Base-by-base conservation (phyloP, 2,888 invertebrate genomes). In the Euproctis similis region DNA sequence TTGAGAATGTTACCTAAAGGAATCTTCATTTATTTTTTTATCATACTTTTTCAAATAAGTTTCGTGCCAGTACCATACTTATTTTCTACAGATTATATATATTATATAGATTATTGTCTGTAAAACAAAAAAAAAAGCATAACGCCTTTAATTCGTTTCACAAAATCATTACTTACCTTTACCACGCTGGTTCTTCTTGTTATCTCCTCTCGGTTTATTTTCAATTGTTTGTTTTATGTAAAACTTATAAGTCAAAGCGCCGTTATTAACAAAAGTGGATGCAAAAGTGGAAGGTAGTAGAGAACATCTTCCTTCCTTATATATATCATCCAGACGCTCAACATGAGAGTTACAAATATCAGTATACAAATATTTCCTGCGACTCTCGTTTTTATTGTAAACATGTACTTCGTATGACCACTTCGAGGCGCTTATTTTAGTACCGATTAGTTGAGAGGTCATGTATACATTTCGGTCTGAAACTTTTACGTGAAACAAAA, bases 361-460 rank as follows among this genome's bases (percentile, higher is more conserved):
- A 0, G 27, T 25, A 24, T 50, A 71, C 1, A 40, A 38, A 23
- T 46, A 73, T 29, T 75, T 77, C 17, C 71, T 63, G 1, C 63
- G 56, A 0, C 63, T 63, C 13, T 69, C 46, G 0, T 41, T 47
- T 44, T 81, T 80, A 23, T 77, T 68, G 35, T 66, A 82, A 1
- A 81, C 32, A 4, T 78, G 70, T 1, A 81, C 38, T 34, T 78
- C 72, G 29, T 75, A 81, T 0, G 30, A 39, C 81, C 81, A 82
- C 39, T 75, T 77, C 0, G 40, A 28, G 0, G 80, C 77, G 34
- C 70, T 69, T 1, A 46, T 17, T 9, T 49, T 50, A 0, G 74
- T 69, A 0, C 78, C 74, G 0, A 76, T 34, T 0, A 75, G 42
- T 27, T 77, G 76, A 0, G 52, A 58, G 0, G 59, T 37, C 56